Base-by-base conservation (phyloP, 1,140 invertebrate genomes). In the Drosophila oshimai region DNA sequence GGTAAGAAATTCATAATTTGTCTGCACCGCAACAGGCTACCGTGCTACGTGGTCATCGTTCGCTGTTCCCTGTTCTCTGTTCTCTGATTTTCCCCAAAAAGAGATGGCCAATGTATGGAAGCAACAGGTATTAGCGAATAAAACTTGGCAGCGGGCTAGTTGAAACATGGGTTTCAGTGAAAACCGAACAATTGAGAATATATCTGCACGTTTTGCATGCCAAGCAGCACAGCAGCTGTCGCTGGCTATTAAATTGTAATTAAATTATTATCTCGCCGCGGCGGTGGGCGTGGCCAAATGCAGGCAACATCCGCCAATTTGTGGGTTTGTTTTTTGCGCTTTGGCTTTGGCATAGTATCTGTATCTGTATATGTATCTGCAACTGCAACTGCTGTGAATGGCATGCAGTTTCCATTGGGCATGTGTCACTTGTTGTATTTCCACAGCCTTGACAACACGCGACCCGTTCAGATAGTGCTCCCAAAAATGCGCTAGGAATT, bases 281-380 rank as follows among this genome's bases (percentile, higher is more conserved):
- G 42, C 20, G 17, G 29, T 22, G 47, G 71, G 77, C 60, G 67
- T 61, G 65, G 37, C 39, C 29, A 41, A 54, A 70, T 55, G 70
- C 70, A 80, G 64, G 58, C 76, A 75, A 75, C 71, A 81, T 80
- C 77, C 77, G 77, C 77, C 51, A 74, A 79, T 79, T 79, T 58
- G 55, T 78, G 47, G 47, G 20, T 54, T 77, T 58, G 36, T 28
- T 46, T 55, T 13, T n/a, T n/a, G n/a, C 31, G 34, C 24, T 17
- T 26, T 9, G 12, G n/a, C n/a, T 58, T 44, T 51, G n/a, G n/a
- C n/a, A n/a, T n/a, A n/a, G n/a, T n/a, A n/a, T n/a, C n/a, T n/a
- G 29, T 51, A 31, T 33, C 26, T 24, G 31, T 68, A 41, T 12
- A 33, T 33, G 12, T 29, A 36, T 34, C n/a, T 55, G 57, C 31